Evolutionary conservation across 1,140 invertebrate species (phyloP).

Genomic region (Macrosteles quadrilineatus): DNA sequence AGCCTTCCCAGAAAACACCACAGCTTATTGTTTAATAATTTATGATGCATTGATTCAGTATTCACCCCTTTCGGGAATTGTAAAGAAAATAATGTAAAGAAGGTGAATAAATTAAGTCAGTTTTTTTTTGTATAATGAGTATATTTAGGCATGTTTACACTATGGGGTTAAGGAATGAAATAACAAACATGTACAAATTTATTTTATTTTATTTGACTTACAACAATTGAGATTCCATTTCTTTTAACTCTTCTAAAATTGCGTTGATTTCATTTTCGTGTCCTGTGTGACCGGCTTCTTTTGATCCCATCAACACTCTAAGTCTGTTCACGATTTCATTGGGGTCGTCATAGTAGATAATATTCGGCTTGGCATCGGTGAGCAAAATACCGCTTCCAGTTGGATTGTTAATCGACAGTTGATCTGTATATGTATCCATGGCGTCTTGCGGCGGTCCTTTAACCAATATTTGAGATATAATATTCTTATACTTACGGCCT

Average conservation of each 20-base stretch:
- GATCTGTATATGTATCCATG: background rate
- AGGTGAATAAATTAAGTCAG: no score
- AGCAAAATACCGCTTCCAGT: background rate
- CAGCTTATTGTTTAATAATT: conserved; percentile 46
- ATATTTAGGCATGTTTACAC: no score
- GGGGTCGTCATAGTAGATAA: background rate
- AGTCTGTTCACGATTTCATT: conserved; percentile 6
- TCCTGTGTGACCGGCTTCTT: conserved; percentile 1
- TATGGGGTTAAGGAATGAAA: no score
- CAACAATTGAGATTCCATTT: no score
- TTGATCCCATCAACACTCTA: background rate
- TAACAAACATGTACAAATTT: no score
- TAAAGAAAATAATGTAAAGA: conserved; percentile 28
- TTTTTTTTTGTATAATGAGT: no score
- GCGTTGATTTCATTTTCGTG: background rate
- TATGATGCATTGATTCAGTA: conserved; percentile 45
- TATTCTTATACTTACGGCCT: conserved; percentile 14
- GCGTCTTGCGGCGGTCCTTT: background rate
- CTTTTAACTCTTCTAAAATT: no score
- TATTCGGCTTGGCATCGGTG: background rate
- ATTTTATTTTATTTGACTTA: no score
- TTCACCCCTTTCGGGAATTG: conserved; percentile 41
- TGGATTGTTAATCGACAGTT: background rate
- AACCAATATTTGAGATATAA: background rate
- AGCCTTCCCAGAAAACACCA: conserved; percentile 41